phyloP scores from a whole-genome alignment of 2,888 invertebrate species.

The Vesta saturnalis region DNA sequence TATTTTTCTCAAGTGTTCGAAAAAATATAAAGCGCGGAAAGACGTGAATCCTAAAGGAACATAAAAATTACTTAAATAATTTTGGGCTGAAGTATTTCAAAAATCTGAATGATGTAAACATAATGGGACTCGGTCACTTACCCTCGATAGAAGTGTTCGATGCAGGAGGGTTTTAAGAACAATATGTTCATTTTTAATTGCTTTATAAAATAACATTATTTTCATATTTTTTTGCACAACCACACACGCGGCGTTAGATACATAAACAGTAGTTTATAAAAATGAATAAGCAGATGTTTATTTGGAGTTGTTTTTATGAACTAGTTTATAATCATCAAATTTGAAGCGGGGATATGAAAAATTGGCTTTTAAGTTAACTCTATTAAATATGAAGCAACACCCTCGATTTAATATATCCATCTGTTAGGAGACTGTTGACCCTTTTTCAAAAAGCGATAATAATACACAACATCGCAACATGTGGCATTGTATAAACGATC shows the following conservation, averaged over 20 bases:
- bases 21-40: too few relatives aligned
- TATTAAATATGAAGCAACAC: slow-evolving; percentile 1
- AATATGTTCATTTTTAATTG: slow-evolving; percentile 33
- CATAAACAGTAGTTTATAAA: slow-evolving; percentile 14
- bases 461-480: slow-evolving; percentile 22
- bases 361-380: slow-evolving; percentile 3
- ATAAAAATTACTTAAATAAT: too few relatives aligned
- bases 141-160: slow-evolving; percentile 16
- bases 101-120: neutral
- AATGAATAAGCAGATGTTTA: slow-evolving; percentile 12
- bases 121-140: slow-evolving; percentile 7
- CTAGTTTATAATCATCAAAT: slow-evolving; percentile 7
- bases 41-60: too few relatives aligned
- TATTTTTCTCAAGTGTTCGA: too few relatives aligned
- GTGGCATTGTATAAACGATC: slow-evolving; percentile 25
- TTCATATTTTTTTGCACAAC: slow-evolving; percentile 23
- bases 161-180: slow-evolving; percentile 30
- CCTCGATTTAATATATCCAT: slow-evolving; percentile 14
- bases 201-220: slow-evolving; percentile 21
- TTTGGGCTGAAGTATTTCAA: neutral
- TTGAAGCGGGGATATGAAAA: neutral
- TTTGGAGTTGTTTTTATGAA: slow-evolving; percentile 1
- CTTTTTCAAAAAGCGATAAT: slow-evolving; percentile 18
- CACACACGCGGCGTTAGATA: slow-evolving; percentile 17
- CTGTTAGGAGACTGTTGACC: slow-evolving; percentile 22